phyloP scores from a whole-genome alignment of 2,888 invertebrate species.

The Agrotis puta region DNA sequence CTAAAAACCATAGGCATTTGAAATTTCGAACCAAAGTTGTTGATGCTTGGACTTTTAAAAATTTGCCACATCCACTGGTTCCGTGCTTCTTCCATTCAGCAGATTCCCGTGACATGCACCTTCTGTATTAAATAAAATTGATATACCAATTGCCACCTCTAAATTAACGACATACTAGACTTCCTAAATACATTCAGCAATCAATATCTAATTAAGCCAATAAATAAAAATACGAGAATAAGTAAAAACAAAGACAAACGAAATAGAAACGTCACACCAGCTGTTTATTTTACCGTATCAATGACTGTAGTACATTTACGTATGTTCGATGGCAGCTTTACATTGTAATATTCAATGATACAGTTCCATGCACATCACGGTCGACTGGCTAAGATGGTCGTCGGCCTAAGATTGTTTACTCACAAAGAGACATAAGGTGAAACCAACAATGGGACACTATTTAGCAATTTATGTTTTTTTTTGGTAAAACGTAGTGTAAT shows the following conservation, averaged over 20 bases:
- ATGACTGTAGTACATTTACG: not conserved
- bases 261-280: not conserved
- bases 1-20: no score
- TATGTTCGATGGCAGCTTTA: not conserved
- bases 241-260: not conserved
- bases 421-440: slow-evolving; percentile 22
- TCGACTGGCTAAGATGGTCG: slow-evolving; percentile 27
- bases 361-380: slow-evolving; percentile 45
- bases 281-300: slow-evolving; percentile 7
- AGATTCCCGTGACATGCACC: not conserved
- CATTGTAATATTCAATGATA: slow-evolving; percentile 34
- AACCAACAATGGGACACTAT: slow-evolving; percentile 4
- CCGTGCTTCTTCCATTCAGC: not conserved
- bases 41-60: no score
- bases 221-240: not conserved
- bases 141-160: no score
- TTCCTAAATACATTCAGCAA: no score
- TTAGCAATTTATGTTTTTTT: not conserved
- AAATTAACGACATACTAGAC: not conserved
- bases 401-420: slow-evolving; percentile 15
- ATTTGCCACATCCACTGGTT: not conserved
- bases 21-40: no score
- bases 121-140: no score
- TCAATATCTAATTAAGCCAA: not conserved
- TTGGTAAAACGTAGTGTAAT: no score